Evolutionary conservation across 2,797 vertebrate species (phyloP), one percentile per base, ranked within the genome.

Genomic region (Tarsius wallacei): DNA sequence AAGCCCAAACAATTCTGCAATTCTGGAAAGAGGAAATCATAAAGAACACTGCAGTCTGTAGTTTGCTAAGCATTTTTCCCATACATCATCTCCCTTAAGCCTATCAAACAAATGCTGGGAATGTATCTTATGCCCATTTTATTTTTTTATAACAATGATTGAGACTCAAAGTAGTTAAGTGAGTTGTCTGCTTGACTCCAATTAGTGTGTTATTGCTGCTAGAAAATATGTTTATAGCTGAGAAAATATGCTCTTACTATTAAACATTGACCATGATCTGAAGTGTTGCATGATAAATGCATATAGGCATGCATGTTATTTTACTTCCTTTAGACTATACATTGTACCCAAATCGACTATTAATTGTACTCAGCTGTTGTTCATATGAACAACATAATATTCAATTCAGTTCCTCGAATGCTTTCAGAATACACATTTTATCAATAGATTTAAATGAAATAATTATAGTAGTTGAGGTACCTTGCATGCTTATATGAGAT

Each of bases 1-100:
- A 87, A 87, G 12, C 66, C 28, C 28, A 71, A 77, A 66, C 53
- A 93, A 82, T 53, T 90, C 51, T 84, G 26, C 94, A 80, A 59
- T 87, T 57, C 31, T 57, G 19, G 68, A 59, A 74, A 64, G 28
- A 59, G 21, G 26, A 61, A 94, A 74, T 77, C 7, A 16, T 78
- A 61, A 80, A 74, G 8, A 83, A 73, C 9, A 31, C 7, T 51
- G 11, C 42, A n/a, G 59, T 73, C 19, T 91, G 53, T 63, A n/a
- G 16, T 51, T 61, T 78, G 28, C 28, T 2, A 88, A 73, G n/a
- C 33, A 57, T 74, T 80, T 84, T 42, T 71, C 82, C 70, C 12
- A 2, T 26, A 24, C 77, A 14, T 17, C 33, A 15, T 36, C 57
- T 84, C 22, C 70, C 31, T 12, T 63, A 81, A 81, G 21, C 21